Percentiles rank a stretch among this genome's conserved stretches.
These are phyloP conservation scores for Podabrus alpinus DNA, from an alignment of 2,888 invertebrate species.

Conservation along the genomic window DNA sequence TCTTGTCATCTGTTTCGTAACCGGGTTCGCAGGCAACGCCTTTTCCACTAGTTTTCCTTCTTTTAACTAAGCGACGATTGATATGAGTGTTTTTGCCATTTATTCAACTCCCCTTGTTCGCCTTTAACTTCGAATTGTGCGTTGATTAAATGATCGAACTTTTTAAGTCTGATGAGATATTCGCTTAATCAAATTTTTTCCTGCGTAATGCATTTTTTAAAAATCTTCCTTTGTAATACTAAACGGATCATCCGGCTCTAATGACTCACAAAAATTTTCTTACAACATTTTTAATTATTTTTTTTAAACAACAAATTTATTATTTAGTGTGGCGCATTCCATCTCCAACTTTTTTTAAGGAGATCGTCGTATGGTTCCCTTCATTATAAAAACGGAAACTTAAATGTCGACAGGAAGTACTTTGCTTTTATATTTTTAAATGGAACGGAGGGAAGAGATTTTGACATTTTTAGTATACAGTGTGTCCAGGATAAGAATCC, in stretches of 20 bases:
- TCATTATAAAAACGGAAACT: too few species aligned
- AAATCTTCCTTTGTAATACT: slow-evolving; percentile 10
- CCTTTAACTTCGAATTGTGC: slow-evolving; percentile 21
- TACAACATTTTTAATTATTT: neutral
- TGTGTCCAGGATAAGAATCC: too few species aligned
- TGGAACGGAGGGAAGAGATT: too few species aligned
- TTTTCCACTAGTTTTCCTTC: slow-evolving; percentile 18
- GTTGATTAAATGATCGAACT: slow-evolving; percentile 28
- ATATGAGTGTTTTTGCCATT: slow-evolving; percentile 26
- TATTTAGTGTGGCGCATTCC: too few species aligned
- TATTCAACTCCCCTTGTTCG: slow-evolving; percentile 13
- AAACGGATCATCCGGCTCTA: slow-evolving; percentile 1
- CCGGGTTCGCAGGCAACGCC: slow-evolving; percentile 21
- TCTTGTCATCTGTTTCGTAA: slow-evolving; percentile 35
- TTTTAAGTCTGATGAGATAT: slow-evolving; percentile 20
- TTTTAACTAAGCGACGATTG: slow-evolving; percentile 29
- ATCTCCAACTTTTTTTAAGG: too few species aligned
- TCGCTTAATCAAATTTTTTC: slow-evolving; percentile 26
- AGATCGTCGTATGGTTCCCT: too few species aligned
- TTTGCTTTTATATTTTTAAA: too few species aligned
- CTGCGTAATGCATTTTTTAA: slow-evolving; percentile 24
- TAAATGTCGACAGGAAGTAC: too few species aligned
- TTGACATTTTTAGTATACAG: too few species aligned
- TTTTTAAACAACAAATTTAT: neutral
- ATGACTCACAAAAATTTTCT: neutral